Evolutionary conservation across 2,888 invertebrate genomes (phyloP), one percentile per base, ranked within the genome.

Genomic region (Tachina lurida): DNA sequence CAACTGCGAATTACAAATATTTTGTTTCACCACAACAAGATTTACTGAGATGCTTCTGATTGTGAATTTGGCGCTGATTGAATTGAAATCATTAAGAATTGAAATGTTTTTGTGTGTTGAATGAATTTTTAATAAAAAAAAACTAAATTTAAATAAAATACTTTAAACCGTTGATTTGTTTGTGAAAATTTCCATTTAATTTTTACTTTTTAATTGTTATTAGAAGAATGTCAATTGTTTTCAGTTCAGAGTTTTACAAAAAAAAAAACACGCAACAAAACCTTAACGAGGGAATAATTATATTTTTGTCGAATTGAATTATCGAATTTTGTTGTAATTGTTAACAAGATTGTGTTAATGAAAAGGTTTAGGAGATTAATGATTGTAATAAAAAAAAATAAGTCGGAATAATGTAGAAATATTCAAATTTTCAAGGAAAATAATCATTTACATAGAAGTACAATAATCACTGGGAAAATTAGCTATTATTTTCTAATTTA

Each of bases 81-180:
- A 75, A 75, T 52, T 58, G 47, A 74, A 74, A 62, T 10, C 62
- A 41, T 41, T 19, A 39, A 68, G 19, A 58, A 77, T 65, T 41
- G 52, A 62, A 62, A 62, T 62, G 62, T 52, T 31, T 13, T 31
- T 49, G 31, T 60, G 17, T 22, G 31, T 47, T 60, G 68, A 54
- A 70, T 75, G 56, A n/a, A n/a, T n/a, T n/a, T n/a, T n/a, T n/a
- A n/a, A n/a, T n/a, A n/a, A n/a, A n/a, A n/a, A n/a, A 58, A 60
- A 74, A 22, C 3, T 0, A 31, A 31, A 31, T 31, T 31, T 31
- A 22, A 47, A 58, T 15, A 41, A 58, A 19, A 45, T 19, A 73
- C 17, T 43, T 45, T 47, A 52, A 80, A 80, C 63, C 62, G 71
- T 76, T 80, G 79, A 76, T 71, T 80, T 83, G 60, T 76, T 70